Evolutionary conservation across 1,140 invertebrate genomes (phyloP).

Genomic region (Drosophila micromelanica): DNA sequence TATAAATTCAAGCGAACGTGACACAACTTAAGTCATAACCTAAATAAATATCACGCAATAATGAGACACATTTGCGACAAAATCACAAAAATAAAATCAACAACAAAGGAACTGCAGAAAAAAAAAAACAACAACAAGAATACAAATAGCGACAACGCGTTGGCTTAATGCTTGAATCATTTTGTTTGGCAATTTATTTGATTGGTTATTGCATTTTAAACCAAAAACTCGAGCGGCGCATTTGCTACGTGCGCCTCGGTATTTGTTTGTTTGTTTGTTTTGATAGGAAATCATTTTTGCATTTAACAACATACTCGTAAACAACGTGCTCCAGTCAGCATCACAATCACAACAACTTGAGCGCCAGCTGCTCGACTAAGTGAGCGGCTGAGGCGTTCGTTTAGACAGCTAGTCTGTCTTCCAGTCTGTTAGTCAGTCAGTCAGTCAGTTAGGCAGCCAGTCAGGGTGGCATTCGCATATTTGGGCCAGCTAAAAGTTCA

Average conservation of each 20-base stretch:
- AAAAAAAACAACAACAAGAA: slow-evolving; percentile 31
- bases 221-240: slow-evolving; percentile 54
- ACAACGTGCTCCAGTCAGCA: slow-evolving; percentile 48
- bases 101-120: slow-evolving; percentile 24
- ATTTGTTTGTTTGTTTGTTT: slow-evolving; percentile 69
- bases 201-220: slow-evolving; percentile 83
- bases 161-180: slow-evolving; percentile 77
- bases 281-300: slow-evolving; percentile 82
- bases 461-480: slow-evolving; percentile 17
- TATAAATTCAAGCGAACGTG: slow-evolving; percentile 79
- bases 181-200: slow-evolving; percentile 81
- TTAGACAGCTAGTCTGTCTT: slow-evolving; percentile 27
- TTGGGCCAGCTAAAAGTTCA: slow-evolving; percentile 65
- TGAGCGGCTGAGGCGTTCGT: slow-evolving; percentile 46
- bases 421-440: slow-evolving; percentile 8
- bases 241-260: slow-evolving; percentile 64
- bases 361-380: slow-evolving; percentile 27
- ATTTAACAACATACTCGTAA: slow-evolving; percentile 76
- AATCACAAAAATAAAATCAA: slow-evolving; percentile 51
- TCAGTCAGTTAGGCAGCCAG: slow-evolving; percentile 39
- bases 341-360: slow-evolving; percentile 15
- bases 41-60: slow-evolving; percentile 83
- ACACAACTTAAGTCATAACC: slow-evolving; percentile 83
- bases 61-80: slow-evolving; percentile 80
- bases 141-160: slow-evolving; percentile 45